Conservation (phyloP, 1,140 invertebrate genomes). For the Aphis gossypii region DNA sequence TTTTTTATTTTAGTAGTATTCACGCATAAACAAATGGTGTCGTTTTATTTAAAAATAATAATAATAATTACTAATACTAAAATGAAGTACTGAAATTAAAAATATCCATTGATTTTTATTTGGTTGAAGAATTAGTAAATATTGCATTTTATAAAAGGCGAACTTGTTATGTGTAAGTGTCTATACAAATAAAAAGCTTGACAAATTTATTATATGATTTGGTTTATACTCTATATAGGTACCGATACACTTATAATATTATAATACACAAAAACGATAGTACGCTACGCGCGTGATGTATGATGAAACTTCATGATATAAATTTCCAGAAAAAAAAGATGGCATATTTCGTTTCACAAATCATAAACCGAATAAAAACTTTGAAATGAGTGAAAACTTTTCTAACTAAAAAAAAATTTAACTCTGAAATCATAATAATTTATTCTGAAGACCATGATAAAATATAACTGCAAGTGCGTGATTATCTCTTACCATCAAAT, state of each 20-base stretch:
- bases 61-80: neutral
- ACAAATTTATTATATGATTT: neutral
- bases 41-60: neutral
- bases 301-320: neutral
- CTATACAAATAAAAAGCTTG: neutral
- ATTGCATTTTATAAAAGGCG: neutral
- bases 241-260: neutral
- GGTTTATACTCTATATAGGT: neutral
- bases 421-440: neutral
- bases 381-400: conserved; percentile 2
- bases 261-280: neutral
- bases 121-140: neutral
- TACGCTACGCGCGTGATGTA: neutral
- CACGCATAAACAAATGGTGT: neutral
- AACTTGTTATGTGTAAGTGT: neutral
- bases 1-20: neutral
- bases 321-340: neutral
- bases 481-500: neutral
- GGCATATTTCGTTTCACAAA: neutral
- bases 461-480: neutral
- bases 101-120: neutral
- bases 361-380: neutral
- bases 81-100: neutral
- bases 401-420: neutral
- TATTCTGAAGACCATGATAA: neutral